Evolutionary conservation across 2,113 vertebrate species (phyloP).

Genomic region (Ciconia boyciana): DNA sequence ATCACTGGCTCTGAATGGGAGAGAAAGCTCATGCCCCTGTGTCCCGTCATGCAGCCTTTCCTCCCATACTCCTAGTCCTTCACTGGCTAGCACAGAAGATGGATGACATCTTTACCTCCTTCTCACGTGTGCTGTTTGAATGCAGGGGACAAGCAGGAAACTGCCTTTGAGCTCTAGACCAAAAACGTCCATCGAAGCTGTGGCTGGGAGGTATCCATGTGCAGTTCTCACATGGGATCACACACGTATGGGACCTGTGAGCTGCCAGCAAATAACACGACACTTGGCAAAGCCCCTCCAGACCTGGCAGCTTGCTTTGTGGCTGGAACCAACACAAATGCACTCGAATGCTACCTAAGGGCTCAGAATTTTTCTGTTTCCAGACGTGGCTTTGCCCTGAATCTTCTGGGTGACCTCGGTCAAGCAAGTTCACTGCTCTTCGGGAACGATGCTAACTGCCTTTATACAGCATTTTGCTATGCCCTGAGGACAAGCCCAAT

Average conservation of each 20-base stretch:
- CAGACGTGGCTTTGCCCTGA: neutral
- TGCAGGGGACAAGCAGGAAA: neutral
- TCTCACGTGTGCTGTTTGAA: neutral
- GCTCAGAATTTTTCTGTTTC: neutral
- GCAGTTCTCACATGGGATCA: neutral
- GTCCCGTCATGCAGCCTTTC: neutral
- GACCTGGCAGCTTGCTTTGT: neutral
- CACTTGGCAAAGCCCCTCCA: neutral
- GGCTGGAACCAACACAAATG: neutral
- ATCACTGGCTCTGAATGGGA: neutral
- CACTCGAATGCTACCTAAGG: neutral
- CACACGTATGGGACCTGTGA: neutral
- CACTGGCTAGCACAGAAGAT: neutral
- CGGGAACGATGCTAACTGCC: rapidly evolving
- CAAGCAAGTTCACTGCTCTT: neutral
- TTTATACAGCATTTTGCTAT: neutral
- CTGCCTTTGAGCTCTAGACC: neutral
- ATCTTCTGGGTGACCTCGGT: neutral
- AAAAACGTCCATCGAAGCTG: rapidly evolving
- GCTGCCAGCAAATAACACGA: neutral
- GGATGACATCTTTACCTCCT: neutral
- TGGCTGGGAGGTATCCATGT: neutral
- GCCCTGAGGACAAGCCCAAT: neutral
- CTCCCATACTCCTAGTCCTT: neutral
- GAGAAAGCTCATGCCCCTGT: neutral